Evolutionary conservation across 2,888 invertebrate species (phyloP), one percentile per base, ranked within the genome.

Genomic region (Agrilus biguttatus): DNA sequence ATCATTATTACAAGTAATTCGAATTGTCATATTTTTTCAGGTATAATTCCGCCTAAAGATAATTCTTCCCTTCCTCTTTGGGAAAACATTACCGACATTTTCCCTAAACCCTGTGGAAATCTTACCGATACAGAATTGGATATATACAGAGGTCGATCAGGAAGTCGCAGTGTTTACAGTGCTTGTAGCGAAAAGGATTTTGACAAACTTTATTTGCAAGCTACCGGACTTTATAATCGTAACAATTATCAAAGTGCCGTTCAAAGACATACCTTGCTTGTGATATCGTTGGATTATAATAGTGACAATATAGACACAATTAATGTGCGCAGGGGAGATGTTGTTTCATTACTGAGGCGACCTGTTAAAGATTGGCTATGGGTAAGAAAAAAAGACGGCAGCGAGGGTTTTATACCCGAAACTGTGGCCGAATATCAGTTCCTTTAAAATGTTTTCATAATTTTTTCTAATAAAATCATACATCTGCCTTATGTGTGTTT

Each of bases 31-130:
- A 17, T 17, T 5, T 28, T 51, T 51, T 14, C 21, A 63, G 64
- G 64, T 35, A 62, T 62, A 40, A 61, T 61, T 59, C 73, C 74
- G 36, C 61, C 72, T 45, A 63, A 63, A 41, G 69, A 71, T 4
- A 70, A 73, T 48, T 76, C 75, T 52, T 75, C 77, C 39, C 75
- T 74, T 1, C 83, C 78, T 0, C 85, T 85, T 56, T 86, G 87
- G 85, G 86, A 86, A 56, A 82, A 82, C 53, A 82, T 80, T 52
- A 80, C 82, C 0, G 85, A 86, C 61, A 77, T 86, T 44, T 86
- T 85, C 60, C 86, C 86, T 2, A 78, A 78, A 40, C 86, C 86
- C 0, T 78, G 83, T 48, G 84, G 85, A 13, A 87, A 86, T 61
- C 77, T 83, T 67, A 86, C 85, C 0, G 86, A 87, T 61, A 80